Base-by-base conservation (phyloP, 2,888 invertebrate species). In the Stenotaenia linearis region DNA sequence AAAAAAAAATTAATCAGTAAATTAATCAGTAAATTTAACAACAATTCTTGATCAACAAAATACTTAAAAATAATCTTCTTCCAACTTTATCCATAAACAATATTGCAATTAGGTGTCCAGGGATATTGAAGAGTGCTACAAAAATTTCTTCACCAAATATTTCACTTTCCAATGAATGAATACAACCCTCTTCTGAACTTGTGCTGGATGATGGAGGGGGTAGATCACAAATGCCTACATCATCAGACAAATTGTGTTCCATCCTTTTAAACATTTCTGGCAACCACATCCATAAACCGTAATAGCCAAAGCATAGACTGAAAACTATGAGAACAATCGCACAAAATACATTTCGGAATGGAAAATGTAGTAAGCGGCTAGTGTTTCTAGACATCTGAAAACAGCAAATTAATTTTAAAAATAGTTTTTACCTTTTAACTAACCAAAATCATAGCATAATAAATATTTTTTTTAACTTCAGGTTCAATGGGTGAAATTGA, bases 241-340 rank as follows among this genome's bases (percentile, higher is more conserved):
- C 28, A 30, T 28, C 30, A 12, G 25, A 28, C 56, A 21, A 12
- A 37, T 56, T 76, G 77, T 82, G 90, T 88, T 90, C 93, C 86
- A 94, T 94, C 76, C 96, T 92, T 86, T 93, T 94, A 88, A 96
- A 97, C 85, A 97, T 89, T 87, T 96, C 96, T 0, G 96, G 96
- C 88, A 96, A 96, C 97, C 97, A 97, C 94, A 97, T 95, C 94
- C 95, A 95, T 79, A 97, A 89, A 61, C 96, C 96, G 86, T 97
- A 97, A 87, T 96, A 97, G 80, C 93, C 92, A 18, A 56, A 56
- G 23, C 56, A 56, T 3, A 56, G 56, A 56, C 56, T 56, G 56
- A 56, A 56, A 56, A 56, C 56, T 18, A 56, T 23, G 4, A 56
- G 23, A 56, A 56, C 56, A 18, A 56, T 23, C 2, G 56, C 56